Percentiles rank a stretch among this genome's conserved stretches.
Conservation (phyloP, 2,888 invertebrate genomes). For the Calameuta filiformis region DNA sequence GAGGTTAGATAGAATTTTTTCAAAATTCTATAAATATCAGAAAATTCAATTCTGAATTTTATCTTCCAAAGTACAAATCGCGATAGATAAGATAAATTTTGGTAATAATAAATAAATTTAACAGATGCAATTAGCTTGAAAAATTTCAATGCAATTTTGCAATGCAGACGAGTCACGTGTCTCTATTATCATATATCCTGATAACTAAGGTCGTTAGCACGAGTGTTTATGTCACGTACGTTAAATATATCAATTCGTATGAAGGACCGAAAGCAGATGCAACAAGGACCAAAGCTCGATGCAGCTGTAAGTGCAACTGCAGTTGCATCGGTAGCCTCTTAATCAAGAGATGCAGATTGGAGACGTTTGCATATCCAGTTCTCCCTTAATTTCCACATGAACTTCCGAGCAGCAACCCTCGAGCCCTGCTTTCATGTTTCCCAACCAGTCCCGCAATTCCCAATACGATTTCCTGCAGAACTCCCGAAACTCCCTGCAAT, state of each 20-base stretch:
- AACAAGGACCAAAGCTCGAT: background rate
- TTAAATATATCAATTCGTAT: background rate
- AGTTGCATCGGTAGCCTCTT: constrained; percentile 2
- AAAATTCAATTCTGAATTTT: too few relatives aligned
- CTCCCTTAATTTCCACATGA: background rate
- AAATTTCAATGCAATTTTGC: background rate
- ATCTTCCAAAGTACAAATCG: too few relatives aligned
- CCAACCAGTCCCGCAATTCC: background rate
- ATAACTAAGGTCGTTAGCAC: background rate
- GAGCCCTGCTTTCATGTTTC: background rate
- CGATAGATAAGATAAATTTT: too few relatives aligned
- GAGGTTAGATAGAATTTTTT: too few relatives aligned
- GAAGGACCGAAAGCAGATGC: background rate
- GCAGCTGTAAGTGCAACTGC: constrained; percentile 2
- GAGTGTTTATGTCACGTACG: background rate
- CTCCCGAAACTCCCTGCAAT: too few relatives aligned
- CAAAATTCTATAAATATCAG: too few relatives aligned
- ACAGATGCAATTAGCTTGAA: too few relatives aligned
- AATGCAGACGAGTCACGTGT: background rate
- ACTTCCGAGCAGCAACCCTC: background rate
- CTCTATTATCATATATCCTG: background rate
- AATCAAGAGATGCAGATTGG: constrained; percentile 22
- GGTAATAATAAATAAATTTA: too few relatives aligned
- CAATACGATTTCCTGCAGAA: background rate
- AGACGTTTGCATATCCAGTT: constrained; percentile 18